These are phyloP conservation scores for Andricus quercusramuli DNA, from an alignment of 2,888 invertebrate genomes.

Conservation along the genomic window DNA sequence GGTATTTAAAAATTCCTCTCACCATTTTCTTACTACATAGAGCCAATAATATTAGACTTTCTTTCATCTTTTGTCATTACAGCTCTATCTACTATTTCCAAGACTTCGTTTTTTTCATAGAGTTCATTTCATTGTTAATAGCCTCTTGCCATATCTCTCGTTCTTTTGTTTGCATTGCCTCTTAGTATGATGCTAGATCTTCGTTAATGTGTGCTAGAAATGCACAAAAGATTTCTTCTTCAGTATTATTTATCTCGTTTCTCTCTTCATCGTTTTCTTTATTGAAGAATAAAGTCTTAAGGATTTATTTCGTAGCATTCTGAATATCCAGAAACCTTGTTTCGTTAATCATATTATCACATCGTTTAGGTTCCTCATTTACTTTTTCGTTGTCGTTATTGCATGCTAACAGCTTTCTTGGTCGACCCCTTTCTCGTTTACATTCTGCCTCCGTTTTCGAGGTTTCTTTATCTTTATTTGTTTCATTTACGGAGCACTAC, in stretches of 20 bases:
- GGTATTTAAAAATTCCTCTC: too few relatives aligned
- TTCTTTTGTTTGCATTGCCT: not conserved
- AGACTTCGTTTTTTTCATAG: not conserved
- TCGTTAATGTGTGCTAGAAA: not conserved
- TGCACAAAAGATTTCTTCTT: not conserved
- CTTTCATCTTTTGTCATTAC: not conserved
- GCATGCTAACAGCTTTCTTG: not conserved
- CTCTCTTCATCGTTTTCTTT: not conserved
- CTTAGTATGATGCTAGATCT: not conserved
- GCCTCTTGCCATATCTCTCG: not conserved
- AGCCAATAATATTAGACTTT: not conserved
- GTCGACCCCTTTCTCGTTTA: too few relatives aligned
- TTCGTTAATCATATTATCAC: not conserved
- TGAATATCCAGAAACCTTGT: not conserved
- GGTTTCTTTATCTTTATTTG: too few relatives aligned
- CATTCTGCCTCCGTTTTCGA: too few relatives aligned
- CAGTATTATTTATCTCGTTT: not conserved
- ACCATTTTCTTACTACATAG: not conserved
- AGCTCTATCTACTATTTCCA: not conserved
- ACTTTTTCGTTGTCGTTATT: not conserved
- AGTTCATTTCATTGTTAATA: too few relatives aligned
- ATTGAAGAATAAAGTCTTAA: not conserved
- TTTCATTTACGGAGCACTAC: too few relatives aligned
- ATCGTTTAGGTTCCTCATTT: not conserved
- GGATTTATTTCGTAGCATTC: not conserved